Conservation (phyloP, 92 coral and sea anemone species). For the Epizoanthus illoricatus region DNA sequence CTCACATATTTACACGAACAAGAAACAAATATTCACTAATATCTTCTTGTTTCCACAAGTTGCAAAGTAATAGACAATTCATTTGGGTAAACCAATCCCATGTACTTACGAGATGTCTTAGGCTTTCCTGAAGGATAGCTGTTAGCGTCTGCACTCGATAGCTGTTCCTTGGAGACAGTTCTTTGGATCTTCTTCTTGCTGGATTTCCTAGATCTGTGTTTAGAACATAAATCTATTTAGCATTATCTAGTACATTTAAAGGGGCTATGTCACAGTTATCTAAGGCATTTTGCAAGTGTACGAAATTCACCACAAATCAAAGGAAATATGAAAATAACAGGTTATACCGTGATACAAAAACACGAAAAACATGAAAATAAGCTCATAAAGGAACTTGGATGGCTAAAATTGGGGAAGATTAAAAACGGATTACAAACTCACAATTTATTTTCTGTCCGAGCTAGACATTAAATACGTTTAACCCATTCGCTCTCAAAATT, state of each 20-base stretch:
- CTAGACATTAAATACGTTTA: too few species aligned
- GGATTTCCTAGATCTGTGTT: conserved; percentile 48
- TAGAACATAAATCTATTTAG: conserved; percentile 39
- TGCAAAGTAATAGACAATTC: neutral
- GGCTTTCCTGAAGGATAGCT: conserved; percentile 31
- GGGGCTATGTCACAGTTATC: too few species aligned
- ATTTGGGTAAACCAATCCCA: neutral
- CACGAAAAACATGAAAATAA: too few species aligned
- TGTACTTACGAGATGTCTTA: conserved; percentile 34
- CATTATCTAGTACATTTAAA: neutral
- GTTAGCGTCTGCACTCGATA: neutral
- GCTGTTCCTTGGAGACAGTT: conserved; percentile 1
- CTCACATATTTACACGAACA: neutral
- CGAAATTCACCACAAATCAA: too few species aligned
- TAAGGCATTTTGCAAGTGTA: too few species aligned
- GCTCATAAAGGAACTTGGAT: too few species aligned
- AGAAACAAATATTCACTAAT: neutral
- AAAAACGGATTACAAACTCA: too few species aligned
- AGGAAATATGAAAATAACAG: too few species aligned
- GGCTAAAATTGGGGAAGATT: too few species aligned
- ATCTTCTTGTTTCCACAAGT: neutral
- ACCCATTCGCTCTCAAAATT: too few species aligned
- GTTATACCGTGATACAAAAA: too few species aligned
- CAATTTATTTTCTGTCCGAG: too few species aligned
- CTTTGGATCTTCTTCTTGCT: conserved; percentile 29